Evolutionary conservation across 2,888 invertebrate species (phyloP).

Genomic region (Sinelater perroti): DNA sequence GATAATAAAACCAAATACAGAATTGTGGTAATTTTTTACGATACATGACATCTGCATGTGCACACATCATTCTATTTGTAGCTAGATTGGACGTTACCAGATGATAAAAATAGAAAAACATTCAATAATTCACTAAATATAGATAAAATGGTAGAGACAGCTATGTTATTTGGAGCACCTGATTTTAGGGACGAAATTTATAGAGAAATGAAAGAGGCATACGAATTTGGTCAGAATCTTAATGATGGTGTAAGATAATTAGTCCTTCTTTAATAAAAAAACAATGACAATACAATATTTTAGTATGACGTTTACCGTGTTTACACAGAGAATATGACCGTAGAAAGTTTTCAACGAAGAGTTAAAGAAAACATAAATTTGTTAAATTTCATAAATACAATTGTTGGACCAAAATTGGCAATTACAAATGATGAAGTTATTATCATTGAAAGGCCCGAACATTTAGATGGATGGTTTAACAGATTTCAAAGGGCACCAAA

Average conservation of each 20-base stretch:
- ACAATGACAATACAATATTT: too few species aligned
- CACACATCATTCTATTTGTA: too few species aligned
- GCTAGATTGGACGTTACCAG: too few species aligned
- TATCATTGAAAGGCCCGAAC: neutral
- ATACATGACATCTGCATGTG: too few species aligned
- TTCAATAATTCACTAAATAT: too few species aligned
- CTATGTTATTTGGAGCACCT: conserved; percentile 2
- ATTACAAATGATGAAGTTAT: neutral
- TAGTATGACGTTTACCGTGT: too few species aligned
- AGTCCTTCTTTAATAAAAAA: too few species aligned
- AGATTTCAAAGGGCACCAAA: conserved; percentile 12
- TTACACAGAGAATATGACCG: neutral
- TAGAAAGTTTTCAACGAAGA: neutral
- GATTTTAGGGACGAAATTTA: neutral
- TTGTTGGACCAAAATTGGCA: neutral
- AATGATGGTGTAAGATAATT: too few species aligned
- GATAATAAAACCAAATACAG: conserved; percentile 6
- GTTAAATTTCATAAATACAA: neutral
- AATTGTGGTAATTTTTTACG: conserved; percentile 25
- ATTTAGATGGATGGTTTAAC: neutral
- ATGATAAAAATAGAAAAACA: too few species aligned
- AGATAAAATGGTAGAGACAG: conserved; percentile 15
- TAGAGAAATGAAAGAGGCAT: neutral
- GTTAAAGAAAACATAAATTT: neutral
- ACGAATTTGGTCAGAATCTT: too few species aligned